These are phyloP conservation scores for Lepeophtheirus salmonis DNA, from an alignment of 1,140 invertebrate genomes.

Conservation along the genomic window DNA sequence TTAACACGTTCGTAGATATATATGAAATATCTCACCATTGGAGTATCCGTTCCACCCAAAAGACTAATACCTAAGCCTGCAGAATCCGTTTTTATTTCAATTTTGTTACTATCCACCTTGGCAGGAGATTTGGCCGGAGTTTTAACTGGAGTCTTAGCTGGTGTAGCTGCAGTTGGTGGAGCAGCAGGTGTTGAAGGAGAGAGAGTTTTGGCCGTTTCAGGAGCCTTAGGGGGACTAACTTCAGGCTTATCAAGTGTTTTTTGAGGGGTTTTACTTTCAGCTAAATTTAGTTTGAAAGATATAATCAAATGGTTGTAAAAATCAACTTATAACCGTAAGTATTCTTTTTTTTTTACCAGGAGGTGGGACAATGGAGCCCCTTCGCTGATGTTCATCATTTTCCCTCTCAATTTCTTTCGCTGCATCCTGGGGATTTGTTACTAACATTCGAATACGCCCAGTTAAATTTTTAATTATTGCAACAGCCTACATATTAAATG, in stretches of 20 bases:
- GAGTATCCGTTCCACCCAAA: conserved; percentile 71
- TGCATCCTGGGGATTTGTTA: conserved; percentile 2
- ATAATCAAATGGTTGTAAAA: neutral
- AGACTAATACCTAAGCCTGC: conserved; percentile 69
- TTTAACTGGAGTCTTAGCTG: conserved; percentile 13
- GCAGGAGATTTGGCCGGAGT: conserved; percentile 14
- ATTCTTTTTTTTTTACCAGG: neutral
- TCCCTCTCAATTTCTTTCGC: neutral
- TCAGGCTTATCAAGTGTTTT: neutral
- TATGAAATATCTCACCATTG: conserved; percentile 29
- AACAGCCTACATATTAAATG: too few relatives aligned
- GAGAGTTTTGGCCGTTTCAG: neutral
- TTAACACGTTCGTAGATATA: too few relatives aligned
- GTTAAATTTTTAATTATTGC: conserved; percentile 1
- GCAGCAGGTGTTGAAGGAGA: neutral
- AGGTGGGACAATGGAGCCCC: neutral
- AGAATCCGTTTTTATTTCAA: conserved; percentile 40
- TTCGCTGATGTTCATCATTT: neutral
- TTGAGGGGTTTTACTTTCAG: neutral
- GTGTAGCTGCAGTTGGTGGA: neutral
- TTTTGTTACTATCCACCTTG: conserved; percentile 9
- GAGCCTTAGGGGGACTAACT: neutral
- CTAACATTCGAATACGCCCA: neutral
- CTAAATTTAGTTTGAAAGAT: neutral
- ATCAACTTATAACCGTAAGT: neutral